Evolutionary conservation across 2,888 invertebrate species (phyloP).

Genomic region (Thereva unica): DNA sequence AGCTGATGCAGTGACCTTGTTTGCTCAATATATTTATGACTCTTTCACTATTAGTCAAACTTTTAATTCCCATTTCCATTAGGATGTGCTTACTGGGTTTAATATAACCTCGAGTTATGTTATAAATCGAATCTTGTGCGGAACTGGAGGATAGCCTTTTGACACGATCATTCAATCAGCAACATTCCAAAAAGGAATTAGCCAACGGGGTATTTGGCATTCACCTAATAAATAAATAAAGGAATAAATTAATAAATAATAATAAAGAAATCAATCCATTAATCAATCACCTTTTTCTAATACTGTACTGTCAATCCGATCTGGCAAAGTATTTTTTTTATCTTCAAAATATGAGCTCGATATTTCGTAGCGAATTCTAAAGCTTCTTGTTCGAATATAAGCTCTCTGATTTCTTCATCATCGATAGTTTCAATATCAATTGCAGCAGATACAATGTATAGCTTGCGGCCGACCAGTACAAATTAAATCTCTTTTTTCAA

Average conservation of each 20-base stretch:
- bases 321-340: neutral
- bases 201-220: neutral
- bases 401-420: neutral
- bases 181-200: neutral
- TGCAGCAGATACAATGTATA: neutral
- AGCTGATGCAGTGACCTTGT: conserved; percentile 15
- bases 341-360: neutral
- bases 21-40: conserved; percentile 9
- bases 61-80: neutral
- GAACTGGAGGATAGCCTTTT: neutral
- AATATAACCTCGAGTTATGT: neutral
- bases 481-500: too few species aligned
- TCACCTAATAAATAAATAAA: neutral
- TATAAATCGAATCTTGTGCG: neutral
- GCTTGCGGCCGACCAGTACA: neutral
- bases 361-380: neutral
- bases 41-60: neutral
- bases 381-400: conserved; percentile 1
- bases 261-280: too few species aligned
- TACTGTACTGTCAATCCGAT: neutral
- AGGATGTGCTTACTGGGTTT: neutral
- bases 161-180: neutral
- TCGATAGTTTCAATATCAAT: neutral
- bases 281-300: too few species aligned
- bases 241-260: too few species aligned